Percentiles rank a stretch among this genome's conserved stretches.
Conservation (phyloP, 2,113 vertebrate species). For the Lycaon pictus region DNA sequence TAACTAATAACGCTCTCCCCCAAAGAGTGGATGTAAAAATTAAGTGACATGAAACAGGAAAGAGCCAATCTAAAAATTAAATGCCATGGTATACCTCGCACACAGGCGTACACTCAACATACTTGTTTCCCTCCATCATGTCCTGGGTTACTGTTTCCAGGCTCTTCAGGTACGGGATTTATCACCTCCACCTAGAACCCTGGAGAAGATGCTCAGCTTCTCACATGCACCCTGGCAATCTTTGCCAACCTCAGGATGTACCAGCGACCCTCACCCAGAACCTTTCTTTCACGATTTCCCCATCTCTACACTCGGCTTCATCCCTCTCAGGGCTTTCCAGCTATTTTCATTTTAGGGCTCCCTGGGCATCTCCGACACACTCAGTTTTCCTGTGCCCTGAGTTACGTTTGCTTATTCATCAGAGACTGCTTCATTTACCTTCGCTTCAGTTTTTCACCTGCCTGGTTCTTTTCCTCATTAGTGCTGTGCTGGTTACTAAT, state of each 20-base stretch:
- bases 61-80: neutral
- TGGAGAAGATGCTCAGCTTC: neutral
- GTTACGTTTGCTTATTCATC: neutral
- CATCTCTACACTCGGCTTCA: neutral
- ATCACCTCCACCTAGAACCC: neutral
- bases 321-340: neutral
- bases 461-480: constrained; percentile 27
- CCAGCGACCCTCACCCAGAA: neutral
- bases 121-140: neutral
- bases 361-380: neutral
- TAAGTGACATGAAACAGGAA: neutral
- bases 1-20: neutral
- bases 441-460: constrained; percentile 1
- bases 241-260: neutral
- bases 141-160: neutral
- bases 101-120: neutral
- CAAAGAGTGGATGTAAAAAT: constrained; percentile 22
- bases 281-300: neutral
- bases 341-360: neutral
- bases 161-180: neutral
- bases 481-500: neutral
- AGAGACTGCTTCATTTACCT: neutral
- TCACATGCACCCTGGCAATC: neutral
- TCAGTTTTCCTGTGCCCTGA: neutral
- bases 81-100: neutral